Evolutionary conservation across 1,140 invertebrate species (phyloP), one percentile per base, ranked within the genome.

Genomic region (Solen grandis): DNA sequence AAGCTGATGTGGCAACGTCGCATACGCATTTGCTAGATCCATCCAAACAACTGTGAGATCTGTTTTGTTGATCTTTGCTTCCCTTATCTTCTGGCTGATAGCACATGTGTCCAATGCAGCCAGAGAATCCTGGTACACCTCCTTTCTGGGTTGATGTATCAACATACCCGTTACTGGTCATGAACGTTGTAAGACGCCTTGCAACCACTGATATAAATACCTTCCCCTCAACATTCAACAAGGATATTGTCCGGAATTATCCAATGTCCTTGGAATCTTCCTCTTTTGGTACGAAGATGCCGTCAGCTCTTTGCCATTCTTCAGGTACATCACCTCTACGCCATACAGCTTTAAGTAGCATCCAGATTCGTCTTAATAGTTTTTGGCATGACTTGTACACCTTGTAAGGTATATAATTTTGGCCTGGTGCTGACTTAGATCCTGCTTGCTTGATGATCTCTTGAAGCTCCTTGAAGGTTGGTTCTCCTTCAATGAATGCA

Each of bases 201-300:
- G 75, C 62, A n/a, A 78, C 16, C 13, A 78, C 35, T 16, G 62
- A 69, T 22, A 76, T 63, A 16, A 78, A 68, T 78, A 68, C 69
- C 31, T 78, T 69, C 25, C 75, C 66, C n/a, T 79, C 76, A 31
- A 70, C 54, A 41, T 41, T 79, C 50, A 70, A 38, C 36, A 75
- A 59, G 22, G 70, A 66, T 19, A 75, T 82, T 22, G 70, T 52
- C 54, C 50, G n/a, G 50, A 82, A 82, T 52, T 82, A 63, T 16
- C 36, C 66, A 35, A 82, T 60, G 36, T 63, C 19, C 19, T 62
- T 38, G 5, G 78, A 73, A 38, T 81, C 52, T 35, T 75, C 50
- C 50, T 82, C 72, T 33, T 68, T 82, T 35, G 63, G 60, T 16
- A 46, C 25, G 27, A 73, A 57, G 27, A 33, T 25, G 25, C 60